Conservation (phyloP, 2,113 vertebrate species). For the Geothlypis trichas region DNA sequence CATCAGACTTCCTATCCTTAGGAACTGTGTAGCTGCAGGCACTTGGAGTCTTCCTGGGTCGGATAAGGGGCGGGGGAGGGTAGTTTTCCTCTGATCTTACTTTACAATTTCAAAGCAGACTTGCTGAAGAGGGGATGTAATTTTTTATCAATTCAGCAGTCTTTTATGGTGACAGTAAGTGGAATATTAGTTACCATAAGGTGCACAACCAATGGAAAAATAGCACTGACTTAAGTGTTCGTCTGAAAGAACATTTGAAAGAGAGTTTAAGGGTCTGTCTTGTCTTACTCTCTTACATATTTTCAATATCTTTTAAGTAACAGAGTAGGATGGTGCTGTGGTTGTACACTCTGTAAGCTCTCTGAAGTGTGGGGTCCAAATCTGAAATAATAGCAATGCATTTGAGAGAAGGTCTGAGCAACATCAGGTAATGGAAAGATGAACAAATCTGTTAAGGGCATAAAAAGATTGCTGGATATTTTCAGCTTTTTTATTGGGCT, state of each 20-base stretch:
- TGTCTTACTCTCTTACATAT: neutral
- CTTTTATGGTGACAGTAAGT: neutral
- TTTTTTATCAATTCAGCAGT: neutral
- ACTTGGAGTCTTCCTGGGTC: neutral
- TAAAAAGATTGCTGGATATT: neutral
- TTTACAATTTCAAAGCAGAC: neutral
- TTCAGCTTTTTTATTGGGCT: neutral
- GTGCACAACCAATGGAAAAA: neutral
- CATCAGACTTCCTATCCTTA: constrained; percentile 13
- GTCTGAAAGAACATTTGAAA: neutral
- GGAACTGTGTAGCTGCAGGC: neutral
- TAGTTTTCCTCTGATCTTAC: neutral
- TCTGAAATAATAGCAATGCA: neutral
- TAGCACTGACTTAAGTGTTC: neutral
- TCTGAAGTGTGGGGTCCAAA: neutral
- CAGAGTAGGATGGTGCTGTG: neutral
- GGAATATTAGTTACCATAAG: neutral
- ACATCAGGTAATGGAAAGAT: neutral
- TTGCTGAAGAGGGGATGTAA: neutral
- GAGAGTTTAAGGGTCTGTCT: neutral
- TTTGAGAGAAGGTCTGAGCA: neutral
- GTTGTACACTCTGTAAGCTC: neutral
- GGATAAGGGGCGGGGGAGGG: neutral
- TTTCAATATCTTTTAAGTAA: neutral
- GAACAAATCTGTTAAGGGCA: neutral